A percentile compares a stretch with the other conserved stretches of the same genome.
Conservation (phyloP, 2,797 vertebrate genomes). For the Hydrolagus colliei region DNA sequence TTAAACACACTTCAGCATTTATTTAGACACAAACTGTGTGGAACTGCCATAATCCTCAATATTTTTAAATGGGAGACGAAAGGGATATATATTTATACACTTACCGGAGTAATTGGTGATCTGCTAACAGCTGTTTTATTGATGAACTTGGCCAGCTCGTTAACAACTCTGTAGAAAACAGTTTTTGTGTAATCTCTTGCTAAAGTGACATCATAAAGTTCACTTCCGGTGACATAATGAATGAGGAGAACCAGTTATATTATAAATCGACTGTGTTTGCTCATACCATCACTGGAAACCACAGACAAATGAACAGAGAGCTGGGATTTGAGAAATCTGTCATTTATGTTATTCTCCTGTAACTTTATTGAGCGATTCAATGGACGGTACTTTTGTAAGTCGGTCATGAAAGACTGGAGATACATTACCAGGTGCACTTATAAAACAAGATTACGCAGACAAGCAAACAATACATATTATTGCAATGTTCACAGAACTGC, state of each 20-base stretch:
- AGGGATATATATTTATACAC: neutral
- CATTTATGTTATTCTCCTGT: too few relatives aligned
- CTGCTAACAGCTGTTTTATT: neutral
- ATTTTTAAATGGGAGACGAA: too few relatives aligned
- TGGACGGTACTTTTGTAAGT: too few relatives aligned
- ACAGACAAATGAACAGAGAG: neutral
- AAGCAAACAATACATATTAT: too few relatives aligned
- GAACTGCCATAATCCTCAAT: too few relatives aligned
- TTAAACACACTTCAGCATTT: too few relatives aligned
- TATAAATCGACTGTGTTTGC: neutral
- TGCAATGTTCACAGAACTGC: too few relatives aligned
- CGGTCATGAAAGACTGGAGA: too few relatives aligned
- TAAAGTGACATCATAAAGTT: slow-evolving; percentile 22
- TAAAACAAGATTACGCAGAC: too few relatives aligned
- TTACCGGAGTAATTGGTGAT: neutral
- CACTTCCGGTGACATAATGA: slow-evolving; percentile 10
- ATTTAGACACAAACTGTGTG: too few relatives aligned
- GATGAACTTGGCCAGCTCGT: neutral
- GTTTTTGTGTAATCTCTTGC: neutral
- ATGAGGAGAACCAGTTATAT: neutral
- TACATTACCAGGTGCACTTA: too few relatives aligned
- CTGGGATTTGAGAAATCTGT: neutral
- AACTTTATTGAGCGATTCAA: too few relatives aligned
- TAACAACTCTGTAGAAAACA: neutral
- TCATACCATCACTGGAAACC: neutral